Evolutionary conservation across 1,140 invertebrate genomes (phyloP), one percentile per base, ranked within the genome.

Genomic region (Lordiphosa stackelbergi): DNA sequence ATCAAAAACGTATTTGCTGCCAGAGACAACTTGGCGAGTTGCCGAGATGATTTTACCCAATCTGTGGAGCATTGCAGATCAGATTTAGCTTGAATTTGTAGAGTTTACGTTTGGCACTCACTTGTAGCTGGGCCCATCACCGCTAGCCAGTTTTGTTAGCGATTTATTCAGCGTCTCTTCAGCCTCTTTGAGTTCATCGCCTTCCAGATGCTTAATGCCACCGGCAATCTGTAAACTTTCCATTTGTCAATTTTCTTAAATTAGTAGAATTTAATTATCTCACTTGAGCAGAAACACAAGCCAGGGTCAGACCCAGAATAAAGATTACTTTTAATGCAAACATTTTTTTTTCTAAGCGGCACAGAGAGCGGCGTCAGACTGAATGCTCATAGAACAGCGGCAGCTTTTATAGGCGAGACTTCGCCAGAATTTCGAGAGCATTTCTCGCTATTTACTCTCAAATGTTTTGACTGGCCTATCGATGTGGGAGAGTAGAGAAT

Each of bases 101-200:
- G 13, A 19, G 10, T 3, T 53, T 11, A 10, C 2, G 28, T 8
- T 0, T 10, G 24, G 10, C 5, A 68, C 53, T 40, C 28, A 77
- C 70, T 66, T 40, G 31, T 70, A 73, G 35, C 16, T 54, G 28
- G 58, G 70, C 6, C 70, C 69, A 47, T 68, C 70, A 5, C 71
- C 68, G 5, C 49, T 37, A 0, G 63, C 68, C 41, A 78, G 58
- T 51, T 68, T 68, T 0, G 7, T 6, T 2, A 74, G 36, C 1
- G 71, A 71, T 3, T 2, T 38, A 1, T 49, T 46, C 9, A 78
- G 12, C 19, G 34, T 22, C 11, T 19, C 16, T 34, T 58, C 55
- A 8, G 68, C 63, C 8, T 52, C n/a, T 7, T 68, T 57, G 4
- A 77, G 36, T 0, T 53, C 45, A 3, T 74, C 51, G 6, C 68